Evolutionary conservation across 1,140 invertebrate genomes (phyloP).

Genomic region (Vanessa tameamea): DNA sequence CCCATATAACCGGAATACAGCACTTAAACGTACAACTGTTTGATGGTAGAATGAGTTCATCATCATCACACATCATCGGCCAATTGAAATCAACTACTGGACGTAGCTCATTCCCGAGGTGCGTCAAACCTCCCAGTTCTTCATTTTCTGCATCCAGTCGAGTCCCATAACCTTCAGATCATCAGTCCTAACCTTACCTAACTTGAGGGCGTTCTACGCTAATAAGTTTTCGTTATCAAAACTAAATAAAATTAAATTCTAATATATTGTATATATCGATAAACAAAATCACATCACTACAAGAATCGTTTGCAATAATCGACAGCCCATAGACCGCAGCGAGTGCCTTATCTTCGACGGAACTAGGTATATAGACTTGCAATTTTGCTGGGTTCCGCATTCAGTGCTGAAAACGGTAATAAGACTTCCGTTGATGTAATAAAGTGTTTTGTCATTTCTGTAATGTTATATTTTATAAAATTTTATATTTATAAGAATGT

Average conservation of each 20-base stretch:
- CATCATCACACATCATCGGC: too few relatives aligned
- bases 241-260: background rate
- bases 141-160: too few relatives aligned
- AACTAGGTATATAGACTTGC: slow-evolving; percentile 38
- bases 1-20: too few relatives aligned
- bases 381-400: slow-evolving; percentile 38
- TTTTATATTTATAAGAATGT: background rate
- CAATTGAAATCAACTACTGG: too few relatives aligned
- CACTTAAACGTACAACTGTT: too few relatives aligned
- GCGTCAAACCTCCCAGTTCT: too few relatives aligned
- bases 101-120: too few relatives aligned
- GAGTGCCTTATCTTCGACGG: slow-evolving; percentile 44
- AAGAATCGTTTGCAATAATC: slow-evolving; percentile 57
- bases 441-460: background rate
- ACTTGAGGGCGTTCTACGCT: too few relatives aligned
- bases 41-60: too few relatives aligned
- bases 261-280: slow-evolving; percentile 33
- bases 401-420: slow-evolving; percentile 22
- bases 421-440: slow-evolving; percentile 19
- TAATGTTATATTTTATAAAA: background rate
- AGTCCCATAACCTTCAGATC: too few relatives aligned
- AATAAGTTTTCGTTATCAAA: too few relatives aligned
- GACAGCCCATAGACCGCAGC: slow-evolving; percentile 54
- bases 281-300: slow-evolving; percentile 39
- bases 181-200: too few relatives aligned